A percentile compares a stretch with the other conserved stretches of the same genome.
Evolutionary conservation across 1,140 invertebrate species (phyloP).

Genomic region (Drosophila carrolli): DNA sequence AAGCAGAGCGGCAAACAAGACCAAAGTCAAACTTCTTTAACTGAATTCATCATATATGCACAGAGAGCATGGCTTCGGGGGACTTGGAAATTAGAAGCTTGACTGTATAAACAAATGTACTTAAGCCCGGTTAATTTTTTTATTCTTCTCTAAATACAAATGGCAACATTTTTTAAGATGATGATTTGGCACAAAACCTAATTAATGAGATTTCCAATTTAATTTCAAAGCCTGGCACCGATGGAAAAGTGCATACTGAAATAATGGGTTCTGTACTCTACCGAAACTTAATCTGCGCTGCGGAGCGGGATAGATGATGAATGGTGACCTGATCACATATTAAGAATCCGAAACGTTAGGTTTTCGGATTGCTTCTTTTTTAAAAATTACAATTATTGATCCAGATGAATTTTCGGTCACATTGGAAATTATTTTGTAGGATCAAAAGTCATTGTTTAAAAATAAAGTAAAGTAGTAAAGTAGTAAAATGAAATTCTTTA

Average conservation of each 20-base stretch:
- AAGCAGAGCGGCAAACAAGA: constrained; percentile 14
- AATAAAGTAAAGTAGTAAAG: no score
- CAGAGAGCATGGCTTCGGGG: not conserved
- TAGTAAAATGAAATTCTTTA: no score
- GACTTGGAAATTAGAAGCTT: constrained; percentile 2
- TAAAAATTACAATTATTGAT: no score
- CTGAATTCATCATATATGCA: constrained; percentile 6
- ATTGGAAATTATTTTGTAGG: no score
- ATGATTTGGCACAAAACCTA: constrained; percentile 18
- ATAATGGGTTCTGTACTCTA: no score
- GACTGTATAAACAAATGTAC: constrained; percentile 19
- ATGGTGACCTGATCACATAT: no score
- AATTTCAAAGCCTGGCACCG: not conserved
- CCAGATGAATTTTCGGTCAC: no score
- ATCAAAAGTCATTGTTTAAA: no score
- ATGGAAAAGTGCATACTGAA: not conserved
- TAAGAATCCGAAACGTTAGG: no score
- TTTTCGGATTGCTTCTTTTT: no score
- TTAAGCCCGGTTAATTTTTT: not conserved
- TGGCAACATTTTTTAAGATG: not conserved
- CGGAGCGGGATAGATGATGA: no score
- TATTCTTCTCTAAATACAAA: constrained; percentile 3
- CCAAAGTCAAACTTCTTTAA: constrained; percentile 3
- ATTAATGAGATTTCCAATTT: constrained; percentile 11
- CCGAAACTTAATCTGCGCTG: no score